Evolutionary conservation across 2,797 vertebrate genomes (phyloP), one percentile per base, ranked within the genome.

Genomic region (Sebastes matsubarae): DNA sequence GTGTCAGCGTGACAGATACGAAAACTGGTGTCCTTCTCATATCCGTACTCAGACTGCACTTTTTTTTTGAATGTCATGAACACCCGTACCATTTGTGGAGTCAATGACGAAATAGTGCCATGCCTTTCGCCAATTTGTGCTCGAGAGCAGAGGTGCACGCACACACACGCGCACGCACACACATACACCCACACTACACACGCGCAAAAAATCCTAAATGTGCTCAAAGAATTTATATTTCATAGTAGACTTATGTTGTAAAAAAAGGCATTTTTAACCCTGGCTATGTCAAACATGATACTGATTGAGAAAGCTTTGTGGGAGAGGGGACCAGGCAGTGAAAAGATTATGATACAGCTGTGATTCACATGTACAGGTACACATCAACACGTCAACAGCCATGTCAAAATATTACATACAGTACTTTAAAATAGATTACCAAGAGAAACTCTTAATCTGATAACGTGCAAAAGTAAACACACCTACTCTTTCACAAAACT

Each of bases 381-480:
- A 91, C 89, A 79, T 85, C 89, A 91, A 91, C 91, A 93, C 88
- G 46, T 89, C 69, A 88, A 92, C 79, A 89, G 75, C 88, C 91
- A 88, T 92, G 84, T 94, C 88, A 88, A 93, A 93, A 90, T 87
- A 83, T 92, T 75, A 94, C 90, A 76, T 70, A 93, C 81, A 77
- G 85, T 85, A 94, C 89, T 92, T 90, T 66, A 90, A 92, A 93
- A 91, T 86, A 92, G 90, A 81, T 93, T 75, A 92, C 89, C 82
- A 86, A 83, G 81, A 83, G 81, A 89, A 92, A 90, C 72, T 92
- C 64, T 87, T 85, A 79, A 85, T 84, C 73, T 79, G 85, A 87
- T 74, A 52, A 89, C 94, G 84, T 95, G 94, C 94, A 95, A 92
- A 94, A 95, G 78, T 69, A 87, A 93, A 93, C 89, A 90, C 88